Base-by-base conservation (phyloP, 2,113 vertebrate genomes). In the Sceloporus tristichus region DNA sequence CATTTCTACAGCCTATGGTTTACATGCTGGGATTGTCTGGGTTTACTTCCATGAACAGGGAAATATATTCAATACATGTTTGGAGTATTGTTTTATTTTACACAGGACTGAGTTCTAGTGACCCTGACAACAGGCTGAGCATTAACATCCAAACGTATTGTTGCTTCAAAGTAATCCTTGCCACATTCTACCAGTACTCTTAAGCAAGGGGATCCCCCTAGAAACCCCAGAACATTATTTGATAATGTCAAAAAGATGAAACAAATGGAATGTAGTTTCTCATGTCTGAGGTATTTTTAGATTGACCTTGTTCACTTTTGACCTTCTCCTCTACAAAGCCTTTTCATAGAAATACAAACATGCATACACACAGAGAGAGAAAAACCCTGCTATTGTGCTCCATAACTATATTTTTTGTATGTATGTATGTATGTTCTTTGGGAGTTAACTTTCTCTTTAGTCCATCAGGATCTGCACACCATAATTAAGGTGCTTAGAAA, bases 401-500 rank as follows among this genome's bases (percentile, higher is more conserved):
- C 89, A 86, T 89, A 86, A 65, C 84, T 82, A 76, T 40, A 62
- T 84, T 87, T 48, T 48, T 48, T 59, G 59, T 62, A 62, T 62
- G 59, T 62, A 18, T 18, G 59, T 62, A 89, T 92, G 23, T 56
- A 54, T 11, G 65, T 76, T 91, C 84, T 89, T 88, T 90, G 91
- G 90, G 85, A 91, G 87, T 87, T 2, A 3, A 94, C 93, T 86
- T 95, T 93, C 91, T 40, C 86, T 3, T 0, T 76, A 84, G 89
- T 90, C 91, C 91, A 91, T 92, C 94, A 91, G 90, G n/a, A 91
- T 86, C 34, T 84, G 34, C 0, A 25, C 48, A 13, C 90, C 92
- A 23, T 93, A 95, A 95, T 95, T 93, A 94, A 92, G 91, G 90
- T 93, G 91, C 85, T 94, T 92, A 91, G 85, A 93, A 93, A 90